Evolutionary conservation across 92 coral and sea anemone species (phyloP).

Genomic region (Parazoanthus darwini): DNA sequence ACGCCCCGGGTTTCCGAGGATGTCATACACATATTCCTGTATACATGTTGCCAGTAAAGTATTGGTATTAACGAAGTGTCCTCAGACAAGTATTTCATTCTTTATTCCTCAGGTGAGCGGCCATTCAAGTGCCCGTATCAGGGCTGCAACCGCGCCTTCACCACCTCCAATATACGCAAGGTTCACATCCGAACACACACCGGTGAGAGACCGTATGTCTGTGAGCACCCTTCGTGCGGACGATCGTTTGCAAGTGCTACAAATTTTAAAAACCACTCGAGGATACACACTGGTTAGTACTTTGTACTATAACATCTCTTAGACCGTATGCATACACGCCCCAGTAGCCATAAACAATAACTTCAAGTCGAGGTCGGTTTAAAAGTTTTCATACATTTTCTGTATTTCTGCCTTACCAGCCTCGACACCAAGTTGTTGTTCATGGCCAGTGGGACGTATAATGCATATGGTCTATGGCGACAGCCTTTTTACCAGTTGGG

Average conservation of each 20-base stretch:
- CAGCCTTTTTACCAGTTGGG: no score
- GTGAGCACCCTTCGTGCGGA: conserved; percentile 90
- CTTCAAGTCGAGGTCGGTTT: no score
- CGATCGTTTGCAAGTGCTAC: conserved; percentile 98
- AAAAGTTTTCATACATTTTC: no score
- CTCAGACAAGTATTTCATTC: not conserved
- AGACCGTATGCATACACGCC: no score
- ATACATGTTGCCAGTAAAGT: no score
- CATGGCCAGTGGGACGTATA: no score
- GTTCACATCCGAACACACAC: conserved; percentile 99
- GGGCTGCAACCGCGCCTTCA: conserved; percentile 89
- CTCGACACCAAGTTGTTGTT: no score
- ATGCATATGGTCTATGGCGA: no score
- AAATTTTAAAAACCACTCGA: conserved; percentile 95
- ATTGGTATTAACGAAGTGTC: no score
- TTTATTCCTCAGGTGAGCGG: conserved; percentile 75
- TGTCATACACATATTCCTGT: conserved; percentile 76
- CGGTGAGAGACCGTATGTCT: conserved; percentile 95
- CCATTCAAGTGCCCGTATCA: conserved; percentile 92
- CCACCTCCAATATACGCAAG: conserved; percentile 95
- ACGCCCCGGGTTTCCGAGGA: conserved; percentile 29
- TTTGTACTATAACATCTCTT: not conserved
- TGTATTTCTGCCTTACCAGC: no score
- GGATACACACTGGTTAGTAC: conserved; percentile 94
- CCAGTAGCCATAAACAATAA: no score